phyloP scores from a whole-genome alignment of 2,797 vertebrate species.

The Pantherophis alleghaniensis region DNA sequence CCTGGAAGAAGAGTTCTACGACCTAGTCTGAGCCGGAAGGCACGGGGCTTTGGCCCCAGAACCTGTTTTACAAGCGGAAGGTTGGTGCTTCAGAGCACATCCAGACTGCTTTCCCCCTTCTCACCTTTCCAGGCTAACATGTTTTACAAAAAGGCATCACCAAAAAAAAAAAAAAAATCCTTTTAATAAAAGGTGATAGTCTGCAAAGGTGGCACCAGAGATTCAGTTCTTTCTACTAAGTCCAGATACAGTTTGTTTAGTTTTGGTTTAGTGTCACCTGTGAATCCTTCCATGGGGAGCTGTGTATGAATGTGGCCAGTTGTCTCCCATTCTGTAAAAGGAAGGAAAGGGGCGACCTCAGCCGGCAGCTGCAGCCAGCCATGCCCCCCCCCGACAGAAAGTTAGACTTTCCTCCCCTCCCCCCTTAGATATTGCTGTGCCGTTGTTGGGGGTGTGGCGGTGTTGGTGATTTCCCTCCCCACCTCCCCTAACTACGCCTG shows the following conservation, averaged over 20 bases:
- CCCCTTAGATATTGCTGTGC: not conserved
- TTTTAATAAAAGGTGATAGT: not conserved
- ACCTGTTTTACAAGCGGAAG: not conserved
- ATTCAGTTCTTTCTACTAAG: not conserved
- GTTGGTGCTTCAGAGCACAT: not conserved
- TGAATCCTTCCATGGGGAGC: not conserved
- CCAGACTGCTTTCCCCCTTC: not conserved
- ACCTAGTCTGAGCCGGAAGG: not conserved
- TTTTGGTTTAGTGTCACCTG: not conserved
- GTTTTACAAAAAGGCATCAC: not conserved
- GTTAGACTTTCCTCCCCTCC: not conserved
- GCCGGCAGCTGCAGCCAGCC: not conserved
- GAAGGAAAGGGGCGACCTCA: not conserved
- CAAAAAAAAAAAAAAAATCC: not conserved
- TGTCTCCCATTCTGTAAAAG: not conserved
- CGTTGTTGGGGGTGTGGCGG: not conserved
- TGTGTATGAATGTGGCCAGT: not conserved
- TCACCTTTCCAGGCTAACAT: not conserved
- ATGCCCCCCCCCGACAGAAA: not conserved
- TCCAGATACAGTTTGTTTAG: not conserved
- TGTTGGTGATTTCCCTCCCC: not conserved
- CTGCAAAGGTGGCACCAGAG: not conserved
- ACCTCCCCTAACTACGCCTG: not conserved
- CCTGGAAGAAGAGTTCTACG: not conserved
- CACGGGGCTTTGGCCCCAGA: not conserved